phyloP scores from a whole-genome alignment of 2,888 invertebrate genomes.

The Andrena haemorrhoa region DNA sequence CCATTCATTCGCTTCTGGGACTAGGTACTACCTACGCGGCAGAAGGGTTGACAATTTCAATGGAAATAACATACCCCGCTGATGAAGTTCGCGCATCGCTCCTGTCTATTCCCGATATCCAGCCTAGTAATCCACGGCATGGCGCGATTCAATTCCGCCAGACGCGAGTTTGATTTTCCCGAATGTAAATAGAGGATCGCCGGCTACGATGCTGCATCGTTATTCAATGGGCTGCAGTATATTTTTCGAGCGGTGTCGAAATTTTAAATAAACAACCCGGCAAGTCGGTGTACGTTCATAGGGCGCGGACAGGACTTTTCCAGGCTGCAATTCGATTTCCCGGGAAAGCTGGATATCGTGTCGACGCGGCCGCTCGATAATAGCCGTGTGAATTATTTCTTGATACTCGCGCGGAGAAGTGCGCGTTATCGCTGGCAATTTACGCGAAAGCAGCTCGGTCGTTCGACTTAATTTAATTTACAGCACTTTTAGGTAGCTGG shows the following conservation, averaged over 20 bases:
- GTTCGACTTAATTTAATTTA: conserved; percentile 16
- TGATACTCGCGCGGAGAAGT: conserved; percentile 15
- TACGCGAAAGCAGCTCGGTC: not conserved
- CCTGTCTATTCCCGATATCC: not conserved
- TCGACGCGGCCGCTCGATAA: conserved; percentile 42
- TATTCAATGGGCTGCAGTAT: conserved; percentile 25
- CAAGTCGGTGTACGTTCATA: not conserved
- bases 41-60: no score
- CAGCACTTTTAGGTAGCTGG: no score
- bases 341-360: conserved; percentile 31
- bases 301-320: conserved; percentile 25
- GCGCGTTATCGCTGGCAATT: not conserved
- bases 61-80: no score
- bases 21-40: no score
- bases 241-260: conserved; percentile 35
- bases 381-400: conserved; percentile 60
- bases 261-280: conserved; percentile 62
- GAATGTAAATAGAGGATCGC: conserved; percentile 25
- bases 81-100: no score
- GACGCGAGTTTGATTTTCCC: conserved; percentile 42
- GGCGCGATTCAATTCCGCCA: conserved; percentile 36
- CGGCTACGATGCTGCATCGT: conserved; percentile 9
- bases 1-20: not conserved
- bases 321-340: conserved; percentile 57
- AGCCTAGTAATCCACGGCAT: conserved; percentile 9